Evolutionary conservation across 2,113 vertebrate genomes (phyloP).

Genomic region (Pogonocichla stellata): DNA sequence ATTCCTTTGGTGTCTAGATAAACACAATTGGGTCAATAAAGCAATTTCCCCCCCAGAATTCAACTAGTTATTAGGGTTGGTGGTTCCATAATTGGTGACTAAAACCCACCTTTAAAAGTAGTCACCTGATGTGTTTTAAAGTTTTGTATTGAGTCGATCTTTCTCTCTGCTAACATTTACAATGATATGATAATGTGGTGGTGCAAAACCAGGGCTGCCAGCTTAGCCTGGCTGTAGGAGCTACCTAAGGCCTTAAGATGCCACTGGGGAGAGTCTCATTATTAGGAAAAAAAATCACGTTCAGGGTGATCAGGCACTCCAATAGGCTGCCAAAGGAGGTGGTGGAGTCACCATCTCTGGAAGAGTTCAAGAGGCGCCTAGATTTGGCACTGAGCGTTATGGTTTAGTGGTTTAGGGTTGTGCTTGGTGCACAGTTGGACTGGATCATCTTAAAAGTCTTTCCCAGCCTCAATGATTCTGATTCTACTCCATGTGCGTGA

Average conservation of each 20-base stretch:
- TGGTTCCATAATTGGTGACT: background rate
- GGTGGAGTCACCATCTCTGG: background rate
- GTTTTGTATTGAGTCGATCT: background rate
- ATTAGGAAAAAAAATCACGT: background rate
- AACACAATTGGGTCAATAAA: background rate
- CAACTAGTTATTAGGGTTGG: background rate
- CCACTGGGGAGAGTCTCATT: too few species aligned
- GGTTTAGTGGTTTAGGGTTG: background rate
- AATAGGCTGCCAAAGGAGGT: background rate
- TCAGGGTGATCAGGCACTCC: background rate
- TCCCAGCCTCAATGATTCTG: background rate
- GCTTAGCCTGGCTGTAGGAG: rapidly evolving
- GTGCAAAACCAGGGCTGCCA: background rate
- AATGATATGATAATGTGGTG: rapidly evolving
- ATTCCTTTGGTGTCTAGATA: background rate
- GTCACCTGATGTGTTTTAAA: background rate
- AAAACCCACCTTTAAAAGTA: background rate
- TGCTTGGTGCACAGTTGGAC: background rate
- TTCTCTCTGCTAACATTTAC: too few species aligned
- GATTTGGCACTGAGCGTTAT: background rate
- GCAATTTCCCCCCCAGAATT: rapidly evolving
- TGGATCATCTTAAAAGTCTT: background rate
- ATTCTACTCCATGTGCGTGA: background rate
- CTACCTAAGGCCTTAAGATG: background rate
- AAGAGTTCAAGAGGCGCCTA: too few species aligned